Evolutionary conservation across 2,888 invertebrate genomes (phyloP), one percentile per base, ranked within the genome.

Genomic region (Eristalinus sepulchralis): DNA sequence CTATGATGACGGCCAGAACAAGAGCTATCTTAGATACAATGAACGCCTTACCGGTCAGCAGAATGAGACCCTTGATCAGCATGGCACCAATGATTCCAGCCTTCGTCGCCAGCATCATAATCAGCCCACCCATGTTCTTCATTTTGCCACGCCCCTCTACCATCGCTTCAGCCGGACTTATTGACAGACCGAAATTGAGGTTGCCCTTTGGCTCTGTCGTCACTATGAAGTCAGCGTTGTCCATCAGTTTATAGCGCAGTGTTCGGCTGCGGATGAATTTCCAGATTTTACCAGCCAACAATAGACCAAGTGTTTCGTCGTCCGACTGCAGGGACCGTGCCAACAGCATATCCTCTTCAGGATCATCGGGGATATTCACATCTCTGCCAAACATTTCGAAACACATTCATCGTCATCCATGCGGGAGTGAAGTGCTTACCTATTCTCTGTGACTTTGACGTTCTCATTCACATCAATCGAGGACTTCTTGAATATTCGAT

Each of bases 21-120:
- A 97, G 94, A 2, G 97, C 97, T 71, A 97, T 95, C 94, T 97
- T 97, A 89, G 96, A 96, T 86, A 97, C 95, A 57, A 97, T 94
- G 4, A 97, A 94, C 31, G 97, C 97, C 93, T 97, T 97, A 90
- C 97, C 97, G 36, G 97, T 97, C 88, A 97, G 94, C 5, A 97
- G 93, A 17, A 96, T 96, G 3, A 97, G 93, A 20, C 95, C 97
- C 90, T 97, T 97, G 92, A 97, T 96, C 34, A 97, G 95, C 68
- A 97, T 91, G 62, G 96, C 96, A 71, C 96, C 97, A 31, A 97
- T 94, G 67, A 97, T 94, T 90, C 96, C 97, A 78, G 96, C 94
- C 92, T 97, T 97, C 93, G 97, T 94, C 5, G 96, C 96, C 57
- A 95, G 96, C 13, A 96, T 95, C 0, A 96, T 96, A 36, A 97